A percentile compares a stretch with the other conserved stretches of the same genome.
phyloP scores from a whole-genome alignment of 1,140 invertebrate genomes.

The Halesus radiatus region DNA sequence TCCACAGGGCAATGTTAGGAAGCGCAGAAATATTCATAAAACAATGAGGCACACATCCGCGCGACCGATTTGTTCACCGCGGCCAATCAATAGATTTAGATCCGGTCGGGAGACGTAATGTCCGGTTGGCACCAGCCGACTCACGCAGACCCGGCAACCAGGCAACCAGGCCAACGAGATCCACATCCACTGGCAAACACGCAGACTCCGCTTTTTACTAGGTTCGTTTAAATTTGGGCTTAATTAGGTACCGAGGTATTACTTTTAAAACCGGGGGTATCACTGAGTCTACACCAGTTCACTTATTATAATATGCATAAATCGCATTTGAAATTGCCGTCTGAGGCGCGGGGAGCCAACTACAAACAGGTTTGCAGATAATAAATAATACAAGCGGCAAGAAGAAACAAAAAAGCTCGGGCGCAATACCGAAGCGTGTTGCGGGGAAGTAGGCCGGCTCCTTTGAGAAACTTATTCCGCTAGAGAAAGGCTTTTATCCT shows the following conservation, averaged over 20 bases:
- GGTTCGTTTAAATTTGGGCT: no score
- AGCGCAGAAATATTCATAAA: constrained; percentile 32
- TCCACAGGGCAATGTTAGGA: constrained; percentile 9
- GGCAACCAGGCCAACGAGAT: not conserved
- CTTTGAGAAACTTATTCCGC: constrained; percentile 44
- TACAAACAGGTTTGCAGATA: not conserved
- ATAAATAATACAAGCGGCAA: not conserved
- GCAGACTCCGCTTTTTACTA: not conserved
- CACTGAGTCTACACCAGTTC: no score
- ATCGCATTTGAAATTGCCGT: not conserved
- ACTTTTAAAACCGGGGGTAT: no score
- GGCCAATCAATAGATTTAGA: constrained; percentile 55
- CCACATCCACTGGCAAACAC: not conserved
- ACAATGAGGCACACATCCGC: constrained; percentile 55
- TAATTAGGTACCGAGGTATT: no score
- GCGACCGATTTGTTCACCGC: constrained; percentile 48
- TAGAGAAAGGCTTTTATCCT: constrained; percentile 42
- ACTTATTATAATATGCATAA: no score
- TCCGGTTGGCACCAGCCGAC: constrained; percentile 41
- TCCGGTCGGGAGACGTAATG: constrained; percentile 51
- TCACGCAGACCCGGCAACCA: not conserved
- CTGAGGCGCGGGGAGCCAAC: not conserved
- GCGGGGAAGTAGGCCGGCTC: constrained; percentile 29
- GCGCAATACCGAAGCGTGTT: not conserved
- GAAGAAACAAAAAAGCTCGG: not conserved